Conservation (phyloP, 2,888 invertebrate genomes). For the Myathropa florea region DNA sequence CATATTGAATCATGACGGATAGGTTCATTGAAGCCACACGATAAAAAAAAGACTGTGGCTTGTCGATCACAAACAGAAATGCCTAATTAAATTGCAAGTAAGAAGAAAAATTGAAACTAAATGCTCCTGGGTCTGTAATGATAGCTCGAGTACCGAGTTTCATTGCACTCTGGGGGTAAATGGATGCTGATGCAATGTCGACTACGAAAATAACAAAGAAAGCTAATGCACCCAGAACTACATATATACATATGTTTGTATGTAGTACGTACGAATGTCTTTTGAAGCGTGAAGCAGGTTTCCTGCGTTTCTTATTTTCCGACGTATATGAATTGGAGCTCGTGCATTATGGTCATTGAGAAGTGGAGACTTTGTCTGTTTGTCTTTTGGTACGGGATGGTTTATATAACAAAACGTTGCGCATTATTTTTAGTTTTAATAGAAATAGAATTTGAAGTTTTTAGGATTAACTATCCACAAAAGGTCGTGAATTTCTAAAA, state of each 20-base stretch:
- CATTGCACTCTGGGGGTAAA: neutral
- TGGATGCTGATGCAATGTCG: neutral
- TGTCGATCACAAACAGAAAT: neutral
- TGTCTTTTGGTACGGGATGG: neutral
- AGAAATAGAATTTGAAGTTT: too few relatives aligned
- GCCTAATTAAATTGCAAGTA: slow-evolving; percentile 11
- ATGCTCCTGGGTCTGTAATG: neutral
- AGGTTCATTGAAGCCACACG: neutral
- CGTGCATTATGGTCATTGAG: neutral
- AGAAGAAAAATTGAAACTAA: neutral
- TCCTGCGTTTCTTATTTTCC: neutral
- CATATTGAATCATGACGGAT: neutral
- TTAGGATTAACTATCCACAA: too few relatives aligned
- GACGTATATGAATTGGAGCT: neutral
- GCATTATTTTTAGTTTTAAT: too few relatives aligned
- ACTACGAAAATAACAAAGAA: neutral
- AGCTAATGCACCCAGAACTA: neutral
- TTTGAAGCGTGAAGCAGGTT: neutral
- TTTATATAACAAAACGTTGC: too few relatives aligned
- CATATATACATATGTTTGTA: neutral
- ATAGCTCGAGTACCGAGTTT: neutral
- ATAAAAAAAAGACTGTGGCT: neutral
- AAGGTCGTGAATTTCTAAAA: too few relatives aligned
- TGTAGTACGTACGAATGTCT: neutral
- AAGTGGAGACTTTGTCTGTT: slow-evolving; percentile 2